phyloP scores from a whole-genome alignment of 2,797 vertebrate genomes.

The Eulemur coronatus region DNA sequence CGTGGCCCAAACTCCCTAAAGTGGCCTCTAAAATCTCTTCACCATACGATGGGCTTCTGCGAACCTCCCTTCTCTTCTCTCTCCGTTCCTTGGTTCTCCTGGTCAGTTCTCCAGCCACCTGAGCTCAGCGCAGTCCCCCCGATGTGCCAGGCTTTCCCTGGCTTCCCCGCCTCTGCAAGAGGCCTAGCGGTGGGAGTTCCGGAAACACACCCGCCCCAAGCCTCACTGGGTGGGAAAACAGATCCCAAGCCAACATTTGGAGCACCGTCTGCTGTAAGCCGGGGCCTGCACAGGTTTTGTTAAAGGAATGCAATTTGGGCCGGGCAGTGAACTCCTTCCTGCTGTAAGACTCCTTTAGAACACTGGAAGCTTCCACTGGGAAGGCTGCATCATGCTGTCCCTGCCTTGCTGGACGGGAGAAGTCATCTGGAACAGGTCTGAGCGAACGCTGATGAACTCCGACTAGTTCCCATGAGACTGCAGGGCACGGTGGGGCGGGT shows the following conservation, averaged over 20 bases:
- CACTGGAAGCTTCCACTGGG: background rate
- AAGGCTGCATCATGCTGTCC: background rate
- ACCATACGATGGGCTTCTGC: background rate
- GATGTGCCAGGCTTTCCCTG: background rate
- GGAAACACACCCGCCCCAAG: accelerated
- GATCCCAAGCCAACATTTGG: background rate
- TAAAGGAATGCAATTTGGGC: background rate
- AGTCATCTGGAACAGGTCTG: background rate
- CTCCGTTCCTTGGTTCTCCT: background rate
- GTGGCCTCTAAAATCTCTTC: background rate
- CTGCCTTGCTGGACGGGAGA: background rate
- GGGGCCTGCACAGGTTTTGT: no score
- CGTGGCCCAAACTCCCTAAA: background rate
- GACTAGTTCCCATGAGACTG: background rate
- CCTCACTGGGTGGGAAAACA: background rate
- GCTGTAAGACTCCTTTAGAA: background rate
- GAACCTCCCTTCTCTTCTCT: accelerated
- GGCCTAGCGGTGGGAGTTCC: background rate
- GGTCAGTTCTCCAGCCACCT: background rate
- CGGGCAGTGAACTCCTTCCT: background rate
- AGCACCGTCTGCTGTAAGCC: no score
- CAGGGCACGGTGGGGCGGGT: background rate
- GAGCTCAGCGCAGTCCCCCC: background rate
- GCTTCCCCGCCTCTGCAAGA: background rate
- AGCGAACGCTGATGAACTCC: background rate